Base-by-base conservation (phyloP, 2,113 vertebrate species). In the Proteles cristata region DNA sequence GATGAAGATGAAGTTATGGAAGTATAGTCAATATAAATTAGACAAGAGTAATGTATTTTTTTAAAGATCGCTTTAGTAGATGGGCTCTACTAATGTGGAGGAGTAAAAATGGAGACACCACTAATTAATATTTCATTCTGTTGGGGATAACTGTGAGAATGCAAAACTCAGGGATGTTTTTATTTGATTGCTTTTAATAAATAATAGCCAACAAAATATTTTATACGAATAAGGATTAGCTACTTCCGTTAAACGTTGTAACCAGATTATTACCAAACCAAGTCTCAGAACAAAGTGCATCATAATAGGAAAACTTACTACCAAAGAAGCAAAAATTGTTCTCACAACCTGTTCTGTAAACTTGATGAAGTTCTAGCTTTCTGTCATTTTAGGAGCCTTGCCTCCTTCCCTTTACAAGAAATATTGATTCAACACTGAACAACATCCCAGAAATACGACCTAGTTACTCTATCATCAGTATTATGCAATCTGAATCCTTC, bases 221-320 rank as follows among this genome's bases (percentile, higher is more conserved):
- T 82, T 65, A 6, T 88, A 68, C 91, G 39, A 84, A 53, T 85
- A 89, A 90, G 19, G n/a, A 39, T 50, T 33, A 88, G 33, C 39
- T 96, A 85, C 35, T 93, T 96, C 23, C 26, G 63, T 84, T 68
- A 73, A 77, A 87, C 21, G 43, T 35, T 90, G 43, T 21, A 93
- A 69, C 21, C 77, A 88, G 14, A 48, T 81, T 97, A 85, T 83
- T 85, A 93, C n/a, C 48, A 91, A 95, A 88, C 76, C 80, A 94
- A 94, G 1, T 90, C 79, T 89, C 31, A 87, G 68, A 86, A 69
- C 0, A 83, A 58, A 10, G 2, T 93, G 35, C 88, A 9, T 93
- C 69, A 79, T 43, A 79, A 93, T 4, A 55, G 28, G 63, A 50
- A 87, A 48, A 93, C 45, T 83, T 90, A 81, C 74, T 94, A 91